A percentile compares a stretch with the other conserved stretches of the same genome.
phyloP scores from a whole-genome alignment of 2,113 vertebrate species.

The Proteles cristata region DNA sequence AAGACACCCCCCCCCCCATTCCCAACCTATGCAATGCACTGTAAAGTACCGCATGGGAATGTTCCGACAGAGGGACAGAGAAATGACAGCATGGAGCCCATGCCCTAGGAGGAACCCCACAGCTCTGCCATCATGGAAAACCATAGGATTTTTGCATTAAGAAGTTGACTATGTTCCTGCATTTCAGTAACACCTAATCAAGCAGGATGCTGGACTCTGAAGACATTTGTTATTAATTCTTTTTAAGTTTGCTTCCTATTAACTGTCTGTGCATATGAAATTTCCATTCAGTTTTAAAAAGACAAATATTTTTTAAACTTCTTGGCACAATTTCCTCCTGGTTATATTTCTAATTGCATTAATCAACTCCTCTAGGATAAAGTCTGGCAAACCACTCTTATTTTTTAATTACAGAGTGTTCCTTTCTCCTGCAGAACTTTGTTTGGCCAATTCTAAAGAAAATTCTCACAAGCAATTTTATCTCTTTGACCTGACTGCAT shows the following conservation, averaged over 20 bases:
- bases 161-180: constrained; percentile 16
- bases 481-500: not conserved
- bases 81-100: rapidly evolving
- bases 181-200: constrained; percentile 48
- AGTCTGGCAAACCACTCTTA: not conserved
- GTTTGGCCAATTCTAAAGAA: constrained; percentile 67
- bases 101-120: not conserved
- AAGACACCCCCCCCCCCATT: not conserved
- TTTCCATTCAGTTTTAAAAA: constrained; percentile 62
- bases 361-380: constrained; percentile 30
- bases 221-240: constrained; percentile 56
- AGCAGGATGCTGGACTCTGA: not conserved
- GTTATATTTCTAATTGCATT: constrained; percentile 51
- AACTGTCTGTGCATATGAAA: constrained; percentile 3
- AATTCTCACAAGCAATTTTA: not conserved
- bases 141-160: not conserved
- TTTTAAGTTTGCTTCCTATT: constrained; percentile 46
- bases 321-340: not conserved
- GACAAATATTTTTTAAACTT: not conserved
- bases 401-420: constrained; percentile 47
- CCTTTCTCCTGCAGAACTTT: constrained; percentile 32
- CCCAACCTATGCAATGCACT: not conserved
- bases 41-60: not conserved
- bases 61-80: not conserved
- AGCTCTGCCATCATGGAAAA: constrained; percentile 14